Conservation (phyloP, 2,888 invertebrate genomes). For the Belgica antarctica region DNA sequence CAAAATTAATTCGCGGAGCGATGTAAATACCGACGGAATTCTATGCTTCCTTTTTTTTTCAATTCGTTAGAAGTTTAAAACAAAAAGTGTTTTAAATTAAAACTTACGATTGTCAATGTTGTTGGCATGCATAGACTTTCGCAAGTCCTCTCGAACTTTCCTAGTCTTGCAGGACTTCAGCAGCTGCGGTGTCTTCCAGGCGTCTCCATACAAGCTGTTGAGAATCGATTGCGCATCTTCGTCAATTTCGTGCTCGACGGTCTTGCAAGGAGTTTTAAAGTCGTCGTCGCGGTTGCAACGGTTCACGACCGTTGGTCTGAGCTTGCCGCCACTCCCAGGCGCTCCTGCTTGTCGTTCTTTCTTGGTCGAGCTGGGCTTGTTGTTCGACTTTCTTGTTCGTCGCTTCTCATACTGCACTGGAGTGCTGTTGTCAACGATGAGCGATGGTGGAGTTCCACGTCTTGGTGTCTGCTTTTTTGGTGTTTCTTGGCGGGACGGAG, state of each 20-base stretch:
- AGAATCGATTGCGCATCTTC: constrained; percentile 49
- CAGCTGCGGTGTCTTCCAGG: constrained; percentile 54
- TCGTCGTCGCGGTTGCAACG: too few relatives aligned
- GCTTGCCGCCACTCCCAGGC: not conserved
- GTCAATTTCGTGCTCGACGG: not conserved
- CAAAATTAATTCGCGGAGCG: too few relatives aligned
- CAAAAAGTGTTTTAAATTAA: constrained; percentile 2
- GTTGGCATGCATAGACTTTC: constrained; percentile 47
- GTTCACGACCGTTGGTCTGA: not conserved
- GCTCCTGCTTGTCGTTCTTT: not conserved
- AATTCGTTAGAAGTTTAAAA: too few relatives aligned
- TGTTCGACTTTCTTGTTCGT: not conserved
- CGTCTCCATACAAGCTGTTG: constrained; percentile 51
- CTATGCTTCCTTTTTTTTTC: too few relatives aligned
- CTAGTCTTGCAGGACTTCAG: constrained; percentile 47
- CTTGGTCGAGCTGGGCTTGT: not conserved
- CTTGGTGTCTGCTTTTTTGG: too few relatives aligned
- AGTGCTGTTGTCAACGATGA: not conserved
- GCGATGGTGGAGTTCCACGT: too few relatives aligned
- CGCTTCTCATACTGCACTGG: too few relatives aligned
- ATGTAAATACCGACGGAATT: too few relatives aligned
- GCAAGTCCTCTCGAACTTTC: not conserved
- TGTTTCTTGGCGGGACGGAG: too few relatives aligned
- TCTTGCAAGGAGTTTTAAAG: not conserved
- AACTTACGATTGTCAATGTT: constrained; percentile 50